Evolutionary conservation across 2,888 invertebrate genomes (phyloP).

Genomic region (Caenorhabditis parvicauda): DNA sequence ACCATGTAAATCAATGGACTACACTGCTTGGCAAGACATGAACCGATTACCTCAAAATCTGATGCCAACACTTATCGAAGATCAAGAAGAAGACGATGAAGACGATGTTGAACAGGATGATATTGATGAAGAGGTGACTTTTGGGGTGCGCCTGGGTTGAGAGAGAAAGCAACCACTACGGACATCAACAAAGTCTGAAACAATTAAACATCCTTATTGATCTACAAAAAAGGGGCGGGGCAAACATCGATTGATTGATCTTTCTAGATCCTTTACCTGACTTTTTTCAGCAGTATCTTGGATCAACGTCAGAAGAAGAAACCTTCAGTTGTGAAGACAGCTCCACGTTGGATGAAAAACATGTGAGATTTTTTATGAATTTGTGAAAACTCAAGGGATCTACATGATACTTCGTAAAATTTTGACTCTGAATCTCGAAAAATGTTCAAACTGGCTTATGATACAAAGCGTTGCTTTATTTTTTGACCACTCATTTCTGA

Average conservation of each 20-base stretch:
- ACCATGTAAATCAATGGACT: constrained; percentile 57
- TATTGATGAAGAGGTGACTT: constrained; percentile 42
- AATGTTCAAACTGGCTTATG: no score
- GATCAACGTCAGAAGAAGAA: constrained; percentile 13
- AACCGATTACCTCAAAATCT: constrained; percentile 55
- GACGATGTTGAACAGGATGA: constrained; percentile 50
- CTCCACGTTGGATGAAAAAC: constrained; percentile 31
- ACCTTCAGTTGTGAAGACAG: constrained; percentile 33
- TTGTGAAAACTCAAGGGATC: no score
- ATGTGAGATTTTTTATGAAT: constrained; percentile 6
- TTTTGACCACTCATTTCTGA: no score
- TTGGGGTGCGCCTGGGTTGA: background rate
- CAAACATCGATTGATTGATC: no score
- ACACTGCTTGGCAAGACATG: constrained; percentile 62
- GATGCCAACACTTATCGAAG: constrained; percentile 57
- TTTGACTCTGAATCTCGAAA: no score
- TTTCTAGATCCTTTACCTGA: no score
- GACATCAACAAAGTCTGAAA: no score
- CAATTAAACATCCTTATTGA: no score
- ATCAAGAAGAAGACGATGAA: constrained; percentile 52
- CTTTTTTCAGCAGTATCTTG: background rate
- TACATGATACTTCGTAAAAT: no score
- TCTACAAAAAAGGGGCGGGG: no score
- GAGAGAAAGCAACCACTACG: no score
- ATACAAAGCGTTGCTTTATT: no score